Evolutionary conservation across 2,797 vertebrate species (phyloP).

Genomic region (Poeciliopsis infans): DNA sequence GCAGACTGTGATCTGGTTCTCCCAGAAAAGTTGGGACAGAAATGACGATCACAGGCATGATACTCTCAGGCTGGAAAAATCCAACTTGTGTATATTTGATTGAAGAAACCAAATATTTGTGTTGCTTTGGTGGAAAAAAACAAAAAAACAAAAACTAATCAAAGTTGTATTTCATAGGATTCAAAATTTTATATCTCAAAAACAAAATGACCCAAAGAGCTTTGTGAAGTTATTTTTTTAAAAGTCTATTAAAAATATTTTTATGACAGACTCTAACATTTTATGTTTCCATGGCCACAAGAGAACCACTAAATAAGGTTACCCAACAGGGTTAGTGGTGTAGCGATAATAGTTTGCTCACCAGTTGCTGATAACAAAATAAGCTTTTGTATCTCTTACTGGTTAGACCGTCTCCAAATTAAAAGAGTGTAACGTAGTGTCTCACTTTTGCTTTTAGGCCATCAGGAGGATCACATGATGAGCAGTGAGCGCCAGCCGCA

Average conservation of each 20-base stretch:
- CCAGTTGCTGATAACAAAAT: background rate
- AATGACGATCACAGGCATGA: background rate
- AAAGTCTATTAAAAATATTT: background rate
- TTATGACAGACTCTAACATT: background rate
- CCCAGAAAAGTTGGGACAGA: background rate
- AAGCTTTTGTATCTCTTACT: background rate
- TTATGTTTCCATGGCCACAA: background rate
- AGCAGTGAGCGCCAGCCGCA: background rate
- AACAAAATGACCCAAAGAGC: background rate
- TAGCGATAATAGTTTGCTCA: background rate
- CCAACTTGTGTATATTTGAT: background rate
- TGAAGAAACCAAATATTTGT: background rate
- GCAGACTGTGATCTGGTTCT: background rate
- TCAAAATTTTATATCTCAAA: background rate
- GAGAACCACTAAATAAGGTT: background rate
- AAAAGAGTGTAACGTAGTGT: background rate
- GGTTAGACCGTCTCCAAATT: background rate
- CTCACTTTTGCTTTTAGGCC: background rate
- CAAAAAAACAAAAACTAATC: too few relatives aligned
- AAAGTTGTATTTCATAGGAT: background rate
- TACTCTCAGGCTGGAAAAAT: background rate
- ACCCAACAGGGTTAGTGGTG: background rate
- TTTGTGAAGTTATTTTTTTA: background rate
- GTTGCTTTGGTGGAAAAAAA: background rate
- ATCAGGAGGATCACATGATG: background rate